phyloP scores from a whole-genome alignment of 2,888 invertebrate species.

The Himalopsyche japonica region DNA sequence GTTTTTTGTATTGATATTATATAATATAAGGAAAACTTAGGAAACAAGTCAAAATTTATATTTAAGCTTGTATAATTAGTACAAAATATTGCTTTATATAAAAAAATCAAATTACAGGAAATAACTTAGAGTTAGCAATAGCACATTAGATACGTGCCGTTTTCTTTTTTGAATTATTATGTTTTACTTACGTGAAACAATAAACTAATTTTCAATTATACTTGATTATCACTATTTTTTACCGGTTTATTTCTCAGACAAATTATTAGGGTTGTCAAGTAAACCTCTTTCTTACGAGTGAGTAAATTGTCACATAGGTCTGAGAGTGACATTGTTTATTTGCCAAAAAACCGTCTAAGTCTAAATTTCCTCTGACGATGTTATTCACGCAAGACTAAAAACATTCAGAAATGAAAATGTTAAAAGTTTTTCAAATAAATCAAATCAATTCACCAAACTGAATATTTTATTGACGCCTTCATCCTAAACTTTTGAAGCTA shows the following conservation, averaged over 20 bases:
- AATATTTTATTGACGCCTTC: neutral
- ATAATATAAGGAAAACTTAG: too few species aligned
- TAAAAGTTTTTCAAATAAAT: neutral
- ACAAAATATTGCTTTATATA: too few species aligned
- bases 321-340: neutral
- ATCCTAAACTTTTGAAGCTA: neutral
- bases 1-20: too few species aligned
- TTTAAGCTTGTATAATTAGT: too few species aligned
- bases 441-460: neutral
- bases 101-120: too few species aligned
- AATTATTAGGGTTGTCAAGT: neutral
- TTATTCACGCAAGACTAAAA: neutral
- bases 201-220: too few species aligned
- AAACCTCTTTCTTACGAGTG: neutral
- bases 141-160: too few species aligned
- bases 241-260: neutral
- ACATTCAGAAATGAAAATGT: neutral
- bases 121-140: too few species aligned
- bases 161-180: too few species aligned
- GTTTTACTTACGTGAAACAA: too few species aligned
- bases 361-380: neutral
- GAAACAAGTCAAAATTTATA: too few species aligned
- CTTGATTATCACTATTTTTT: too few species aligned
- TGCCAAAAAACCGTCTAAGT: neutral
- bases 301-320: neutral